Conservation (phyloP, 2,113 vertebrate species). For the Pseudorectes ferrugineus region DNA sequence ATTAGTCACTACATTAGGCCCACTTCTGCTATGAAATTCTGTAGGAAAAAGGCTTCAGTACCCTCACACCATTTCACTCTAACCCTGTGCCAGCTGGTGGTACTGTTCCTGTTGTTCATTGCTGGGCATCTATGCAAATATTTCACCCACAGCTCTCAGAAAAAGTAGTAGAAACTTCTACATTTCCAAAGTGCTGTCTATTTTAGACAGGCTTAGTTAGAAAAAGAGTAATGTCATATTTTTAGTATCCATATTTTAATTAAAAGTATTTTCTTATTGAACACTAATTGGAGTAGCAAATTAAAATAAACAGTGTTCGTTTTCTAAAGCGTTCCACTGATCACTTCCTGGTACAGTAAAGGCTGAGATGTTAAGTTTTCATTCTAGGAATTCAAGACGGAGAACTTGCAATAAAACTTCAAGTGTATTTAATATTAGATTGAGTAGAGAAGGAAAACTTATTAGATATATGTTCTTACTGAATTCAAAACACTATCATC, state of each 20-base stretch:
- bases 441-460: neutral
- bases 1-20: neutral
- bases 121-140: neutral
- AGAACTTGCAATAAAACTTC: neutral
- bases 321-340: neutral
- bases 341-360: neutral
- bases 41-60: neutral
- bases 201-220: neutral
- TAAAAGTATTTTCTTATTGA: conserved; percentile 25
- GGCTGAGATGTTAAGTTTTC: neutral
- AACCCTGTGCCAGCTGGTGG: neutral
- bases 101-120: neutral
- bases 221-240: neutral
- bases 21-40: neutral
- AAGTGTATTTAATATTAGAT: neutral
- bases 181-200: neutral
- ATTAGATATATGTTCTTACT: neutral
- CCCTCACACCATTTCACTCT: neutral
- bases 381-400: neutral
- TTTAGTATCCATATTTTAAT: conserved; percentile 3
- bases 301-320: neutral
- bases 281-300: conserved; percentile 11
- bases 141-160: neutral
- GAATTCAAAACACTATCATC: neutral
- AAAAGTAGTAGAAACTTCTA: neutral